Evolutionary conservation across 2,888 invertebrate genomes (phyloP), one percentile per base, ranked within the genome.

Genomic region (Ormyrus rosae): DNA sequence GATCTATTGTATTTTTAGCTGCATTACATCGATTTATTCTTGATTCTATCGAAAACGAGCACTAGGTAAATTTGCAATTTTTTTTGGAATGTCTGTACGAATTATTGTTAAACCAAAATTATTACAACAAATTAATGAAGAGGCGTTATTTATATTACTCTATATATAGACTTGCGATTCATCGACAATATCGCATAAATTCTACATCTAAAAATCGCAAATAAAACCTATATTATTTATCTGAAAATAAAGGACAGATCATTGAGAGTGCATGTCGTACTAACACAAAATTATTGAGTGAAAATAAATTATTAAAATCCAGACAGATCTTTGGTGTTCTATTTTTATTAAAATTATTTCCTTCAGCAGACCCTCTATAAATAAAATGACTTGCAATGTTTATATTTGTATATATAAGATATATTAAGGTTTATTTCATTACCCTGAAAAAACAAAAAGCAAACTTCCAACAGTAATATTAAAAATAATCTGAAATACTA

Each of bases 201-300:
- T 71, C 64, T 75, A 78, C 69, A 80, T 81, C 78, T 81, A 68
- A 73, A 74, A 82, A 83, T 67, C 75, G 81, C 53, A 80, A 81
- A 81, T 72, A 60, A 78, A 84, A 75, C 84, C 72, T 72, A 81
- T 61, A 83, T 83, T 34, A 34, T 34, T 34, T 34, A 34, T 34
- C 34, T 34, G 74, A 79, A 84, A 78, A 83, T 77, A 78, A 81
- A 60, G 19, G 83, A 73, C 72, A 84, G 84, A 83, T 50, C 60
- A 63, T 73, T 13, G 61, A 78, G 78, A 71, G 61, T 74, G 70
- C 65, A 67, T 74, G 78, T 67, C 70, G 55, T 71, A 74, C 50
- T 67, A 70, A 74, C 70, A 46, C 48, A 70, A 74, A 81, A 81
- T 70, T 69, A 78, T 76, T 56, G 76, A 78, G 63, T 78, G 76